Conservation (phyloP, 2,888 invertebrate genomes). For the Latrodectus hesperus region DNA sequence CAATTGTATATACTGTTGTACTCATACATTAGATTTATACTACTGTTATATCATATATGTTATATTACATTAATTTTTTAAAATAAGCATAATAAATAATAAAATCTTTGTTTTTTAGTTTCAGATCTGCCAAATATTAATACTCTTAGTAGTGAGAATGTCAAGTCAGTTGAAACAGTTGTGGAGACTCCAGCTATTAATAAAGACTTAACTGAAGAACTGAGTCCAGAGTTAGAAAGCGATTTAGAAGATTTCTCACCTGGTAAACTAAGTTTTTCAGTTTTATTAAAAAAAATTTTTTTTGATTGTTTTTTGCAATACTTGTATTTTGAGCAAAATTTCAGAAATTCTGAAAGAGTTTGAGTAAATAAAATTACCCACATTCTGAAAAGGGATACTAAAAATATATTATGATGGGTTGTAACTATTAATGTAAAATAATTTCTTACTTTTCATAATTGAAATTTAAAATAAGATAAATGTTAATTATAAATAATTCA, state of each 20-base stretch:
- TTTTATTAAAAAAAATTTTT: neutral
- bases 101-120: slow-evolving; percentile 12
- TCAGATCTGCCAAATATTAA: slow-evolving; percentile 65
- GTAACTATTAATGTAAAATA: too few species aligned
- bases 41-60: too few species aligned
- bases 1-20: too few species aligned
- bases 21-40: too few species aligned
- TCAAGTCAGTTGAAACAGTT: slow-evolving; percentile 69
- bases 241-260: slow-evolving; percentile 72
- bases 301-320: neutral
- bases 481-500: too few species aligned
- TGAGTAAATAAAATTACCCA: too few species aligned
- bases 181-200: slow-evolving; percentile 70
- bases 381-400: too few species aligned
- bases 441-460: too few species aligned
- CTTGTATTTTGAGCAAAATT: neutral
- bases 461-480: too few species aligned
- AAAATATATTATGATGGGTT: too few species aligned
- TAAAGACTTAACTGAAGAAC: slow-evolving; percentile 66
- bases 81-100: neutral
- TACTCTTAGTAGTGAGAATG: slow-evolving; percentile 35
- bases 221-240: slow-evolving; percentile 71
- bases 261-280: slow-evolving; percentile 64
- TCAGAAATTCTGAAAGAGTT: neutral
- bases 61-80: neutral